phyloP scores from a whole-genome alignment of 2,113 vertebrate genomes.

The Isurus oxyrinchus region DNA sequence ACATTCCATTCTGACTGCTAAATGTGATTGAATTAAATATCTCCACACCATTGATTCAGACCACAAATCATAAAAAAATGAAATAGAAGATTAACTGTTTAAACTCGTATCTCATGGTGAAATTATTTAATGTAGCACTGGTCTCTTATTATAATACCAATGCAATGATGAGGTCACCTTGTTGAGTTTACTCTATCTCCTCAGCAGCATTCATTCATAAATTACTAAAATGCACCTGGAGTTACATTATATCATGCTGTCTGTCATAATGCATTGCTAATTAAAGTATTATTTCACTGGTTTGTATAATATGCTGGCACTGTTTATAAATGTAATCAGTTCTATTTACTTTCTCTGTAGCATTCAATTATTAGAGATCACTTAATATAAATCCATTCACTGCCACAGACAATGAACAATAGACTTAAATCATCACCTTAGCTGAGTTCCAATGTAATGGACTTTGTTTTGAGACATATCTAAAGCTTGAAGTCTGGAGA shows the following conservation, averaged over 20 bases:
- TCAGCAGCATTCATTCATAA: neutral
- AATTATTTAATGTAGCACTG: neutral
- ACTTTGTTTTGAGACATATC: neutral
- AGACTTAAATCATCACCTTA: neutral
- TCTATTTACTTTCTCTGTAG: neutral
- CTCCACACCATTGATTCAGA: neutral
- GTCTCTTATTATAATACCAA: neutral
- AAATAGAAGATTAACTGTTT: neutral
- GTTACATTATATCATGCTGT: neutral
- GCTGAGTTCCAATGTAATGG: neutral
- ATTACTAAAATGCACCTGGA: neutral
- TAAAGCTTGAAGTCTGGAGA: neutral
- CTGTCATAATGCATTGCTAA: neutral
- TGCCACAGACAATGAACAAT: neutral
- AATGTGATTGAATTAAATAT: neutral
- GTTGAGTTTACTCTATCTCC: neutral
- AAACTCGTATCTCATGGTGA: neutral
- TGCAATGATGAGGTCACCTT: neutral
- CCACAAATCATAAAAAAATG: neutral
- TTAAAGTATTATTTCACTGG: neutral
- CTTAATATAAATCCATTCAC: neutral
- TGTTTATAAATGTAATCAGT: neutral
- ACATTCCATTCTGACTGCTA: neutral
- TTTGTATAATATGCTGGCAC: neutral
- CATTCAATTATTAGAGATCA: neutral